Conservation (phyloP, 53 echinoderm and acorn worm species). For the Henricia sp. region DNA sequence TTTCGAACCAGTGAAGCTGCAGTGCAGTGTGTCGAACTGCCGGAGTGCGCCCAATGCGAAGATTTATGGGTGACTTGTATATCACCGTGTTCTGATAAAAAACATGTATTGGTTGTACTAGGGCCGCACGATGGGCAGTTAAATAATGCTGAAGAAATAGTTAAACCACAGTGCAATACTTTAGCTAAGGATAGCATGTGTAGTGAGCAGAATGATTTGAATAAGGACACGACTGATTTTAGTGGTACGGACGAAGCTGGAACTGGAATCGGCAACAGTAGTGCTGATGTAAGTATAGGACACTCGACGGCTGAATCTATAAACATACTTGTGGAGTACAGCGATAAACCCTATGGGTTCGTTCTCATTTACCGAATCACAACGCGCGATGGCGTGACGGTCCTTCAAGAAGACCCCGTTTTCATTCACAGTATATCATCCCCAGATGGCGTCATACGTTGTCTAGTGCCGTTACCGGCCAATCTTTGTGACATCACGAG, state of each 20-base stretch:
- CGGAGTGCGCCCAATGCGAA: slow-evolving; percentile 53
- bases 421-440: slow-evolving; percentile 70
- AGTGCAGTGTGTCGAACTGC: slow-evolving; percentile 78
- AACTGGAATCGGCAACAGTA: slow-evolving; percentile 20
- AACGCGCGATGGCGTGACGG: slow-evolving; percentile 31
- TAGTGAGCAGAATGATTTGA: slow-evolving; percentile 79
- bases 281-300: not conserved
- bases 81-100: slow-evolving; percentile 68
- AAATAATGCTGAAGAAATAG: slow-evolving; percentile 30
- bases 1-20: slow-evolving; percentile 59
- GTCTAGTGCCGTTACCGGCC: slow-evolving; percentile 68
- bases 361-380: slow-evolving; percentile 63
- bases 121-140: slow-evolving; percentile 69
- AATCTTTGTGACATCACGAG: slow-evolving; percentile 69
- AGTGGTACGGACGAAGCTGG: slow-evolving; percentile 62
- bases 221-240: no score
- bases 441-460: slow-evolving; percentile 48
- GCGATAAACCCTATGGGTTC: slow-evolving; percentile 31
- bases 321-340: slow-evolving; percentile 23
- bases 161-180: slow-evolving; percentile 69
- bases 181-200: slow-evolving; percentile 31
- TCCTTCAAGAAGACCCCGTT: slow-evolving; percentile 63
- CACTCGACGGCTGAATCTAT: not conserved
- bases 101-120: slow-evolving; percentile 74
- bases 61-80: slow-evolving; percentile 68